Conservation (phyloP, 2,113 vertebrate genomes). For the Plecturocebus donacophilus region DNA sequence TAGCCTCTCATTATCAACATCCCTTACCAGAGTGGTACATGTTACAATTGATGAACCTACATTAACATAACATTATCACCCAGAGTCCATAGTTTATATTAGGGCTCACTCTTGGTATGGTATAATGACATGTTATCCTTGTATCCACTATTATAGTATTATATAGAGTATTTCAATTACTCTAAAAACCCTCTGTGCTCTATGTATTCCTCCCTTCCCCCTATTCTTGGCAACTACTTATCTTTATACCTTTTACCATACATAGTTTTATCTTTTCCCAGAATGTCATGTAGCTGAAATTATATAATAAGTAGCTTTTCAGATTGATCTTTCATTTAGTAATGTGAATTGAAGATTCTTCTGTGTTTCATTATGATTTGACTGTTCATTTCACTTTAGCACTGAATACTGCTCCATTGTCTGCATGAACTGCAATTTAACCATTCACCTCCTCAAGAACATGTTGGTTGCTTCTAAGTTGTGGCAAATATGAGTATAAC, state of each 20-base stretch:
- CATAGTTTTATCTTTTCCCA: background rate
- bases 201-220: background rate
- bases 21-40: no score
- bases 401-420: background rate
- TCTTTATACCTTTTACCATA: background rate
- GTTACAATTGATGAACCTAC: no score
- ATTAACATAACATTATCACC: no score
- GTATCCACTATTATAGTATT: no score
- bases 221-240: background rate
- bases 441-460: background rate
- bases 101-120: no score
- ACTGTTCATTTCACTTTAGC: background rate
- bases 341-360: background rate
- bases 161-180: background rate
- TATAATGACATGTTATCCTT: no score
- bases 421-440: background rate
- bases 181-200: background rate
- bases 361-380: background rate
- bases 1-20: no score
- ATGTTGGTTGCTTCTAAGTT: background rate
- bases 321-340: background rate
- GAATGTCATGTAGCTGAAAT: background rate
- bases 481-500: background rate
- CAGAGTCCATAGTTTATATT: no score
- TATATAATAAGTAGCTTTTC: background rate